phyloP scores from a whole-genome alignment of 2,888 invertebrate species.

The Nowickia ferox region DNA sequence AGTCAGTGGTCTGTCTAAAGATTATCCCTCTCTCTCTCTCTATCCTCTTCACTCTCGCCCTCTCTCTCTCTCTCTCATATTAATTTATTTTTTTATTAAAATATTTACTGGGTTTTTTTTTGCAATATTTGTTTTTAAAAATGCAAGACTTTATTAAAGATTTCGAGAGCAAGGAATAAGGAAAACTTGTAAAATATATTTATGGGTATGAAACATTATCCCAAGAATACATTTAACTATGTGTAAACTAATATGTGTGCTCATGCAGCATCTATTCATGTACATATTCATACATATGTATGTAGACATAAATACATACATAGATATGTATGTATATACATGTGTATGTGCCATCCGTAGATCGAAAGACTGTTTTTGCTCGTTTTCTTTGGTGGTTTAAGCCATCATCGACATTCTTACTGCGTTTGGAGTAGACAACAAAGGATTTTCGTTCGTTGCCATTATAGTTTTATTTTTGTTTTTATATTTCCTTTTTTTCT shows the following conservation, averaged over 20 bases:
- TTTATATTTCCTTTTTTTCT: slow-evolving; percentile 1
- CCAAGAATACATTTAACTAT: neutral
- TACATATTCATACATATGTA: neutral
- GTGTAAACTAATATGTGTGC: neutral
- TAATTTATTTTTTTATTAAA: no score
- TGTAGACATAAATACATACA: neutral
- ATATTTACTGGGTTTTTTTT: no score
- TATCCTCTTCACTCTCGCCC: no score
- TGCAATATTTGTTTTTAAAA: neutral
- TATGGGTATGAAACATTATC: neutral
- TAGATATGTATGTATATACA: neutral
- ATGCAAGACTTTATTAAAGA: slow-evolving; percentile 10
- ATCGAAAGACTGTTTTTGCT: slow-evolving; percentile 39
- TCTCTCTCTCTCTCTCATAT: no score
- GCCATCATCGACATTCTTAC: slow-evolving; percentile 55
- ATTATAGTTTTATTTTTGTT: neutral
- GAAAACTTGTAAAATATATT: neutral
- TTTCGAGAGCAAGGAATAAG: slow-evolving; percentile 34
- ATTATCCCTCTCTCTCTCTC: no score
- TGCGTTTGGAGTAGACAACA: slow-evolving; percentile 69
- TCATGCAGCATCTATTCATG: neutral
- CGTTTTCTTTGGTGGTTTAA: slow-evolving; percentile 24
- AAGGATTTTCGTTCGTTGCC: slow-evolving; percentile 41
- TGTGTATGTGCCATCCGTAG: neutral
- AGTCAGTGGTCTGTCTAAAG: no score